Evolutionary conservation across 2,113 vertebrate species (phyloP).

Genomic region (Xenopus borealis): DNA sequence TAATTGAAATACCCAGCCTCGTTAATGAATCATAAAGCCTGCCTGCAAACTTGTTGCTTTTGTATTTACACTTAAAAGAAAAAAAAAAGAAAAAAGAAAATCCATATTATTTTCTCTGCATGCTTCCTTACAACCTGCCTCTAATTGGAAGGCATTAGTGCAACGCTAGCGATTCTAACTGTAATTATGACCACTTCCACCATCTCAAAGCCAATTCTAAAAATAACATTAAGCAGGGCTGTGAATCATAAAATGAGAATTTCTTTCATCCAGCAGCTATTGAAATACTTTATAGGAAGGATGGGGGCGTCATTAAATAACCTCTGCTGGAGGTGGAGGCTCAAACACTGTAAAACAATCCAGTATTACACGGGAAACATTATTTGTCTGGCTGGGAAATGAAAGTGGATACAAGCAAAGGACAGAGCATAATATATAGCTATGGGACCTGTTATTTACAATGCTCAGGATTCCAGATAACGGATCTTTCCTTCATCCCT

Average conservation of each 20-base stretch:
- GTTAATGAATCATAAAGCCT: not conserved
- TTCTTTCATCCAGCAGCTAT: not conserved
- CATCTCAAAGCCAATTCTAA: not conserved
- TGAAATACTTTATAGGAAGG: not conserved
- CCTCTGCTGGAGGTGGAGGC: too few relatives aligned
- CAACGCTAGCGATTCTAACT: not conserved
- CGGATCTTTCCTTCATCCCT: too few relatives aligned
- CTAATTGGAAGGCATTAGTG: not conserved
- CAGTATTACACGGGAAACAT: too few relatives aligned
- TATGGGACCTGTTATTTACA: too few relatives aligned
- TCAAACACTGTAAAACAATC: too few relatives aligned
- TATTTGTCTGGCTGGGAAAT: too few relatives aligned
- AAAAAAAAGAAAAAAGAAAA: not conserved
- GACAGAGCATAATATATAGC: too few relatives aligned
- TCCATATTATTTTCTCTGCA: not conserved
- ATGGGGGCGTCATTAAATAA: not conserved
- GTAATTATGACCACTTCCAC: not conserved
- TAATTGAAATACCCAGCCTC: not conserved
- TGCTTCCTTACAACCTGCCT: not conserved
- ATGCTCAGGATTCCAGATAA: too few relatives aligned
- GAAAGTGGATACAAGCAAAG: too few relatives aligned
- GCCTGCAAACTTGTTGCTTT: not conserved
- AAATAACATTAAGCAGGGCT: not conserved
- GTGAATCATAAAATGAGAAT: not conserved
- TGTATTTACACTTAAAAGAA: not conserved